Evolutionary conservation across 2,888 invertebrate genomes (phyloP), one percentile per base, ranked within the genome.

Genomic region (Xestia sexstrigata): DNA sequence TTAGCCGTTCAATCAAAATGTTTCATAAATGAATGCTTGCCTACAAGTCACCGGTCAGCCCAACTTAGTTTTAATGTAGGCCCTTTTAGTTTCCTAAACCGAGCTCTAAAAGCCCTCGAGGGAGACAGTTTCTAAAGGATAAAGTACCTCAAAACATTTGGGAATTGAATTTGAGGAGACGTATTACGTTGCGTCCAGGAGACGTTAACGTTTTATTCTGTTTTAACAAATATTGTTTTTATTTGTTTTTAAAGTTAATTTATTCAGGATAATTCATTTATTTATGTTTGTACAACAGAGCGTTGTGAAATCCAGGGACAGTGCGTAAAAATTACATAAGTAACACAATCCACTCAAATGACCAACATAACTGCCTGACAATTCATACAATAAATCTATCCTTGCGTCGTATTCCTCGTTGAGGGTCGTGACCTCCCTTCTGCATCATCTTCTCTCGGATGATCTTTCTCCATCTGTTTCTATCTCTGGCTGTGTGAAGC

Each of bases 1-100:
- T 87, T 78, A 87, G 70, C 11, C 60, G 68, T 78, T 87, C 82
- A 87, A 87, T 87, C 74, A 87, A 84, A 86, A 78, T 78, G 79
- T 82, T 85, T 85, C 67, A 82, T 78, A 85, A 87, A 82, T 87
- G 78, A 78, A 73, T 78, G 62, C 68, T 20, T 63, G 45, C 49
- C 62, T 68, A 13, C 49, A 60, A 80, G 63, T 70, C 74, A 67
- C 66, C 62, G 86, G 63, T 49, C 67, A 79, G 66, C 52, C n/a
- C 26, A 78, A 84, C 62, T 86, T 78, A 78, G 84, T 86, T 85
- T 82, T 81, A 83, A 83, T 81, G 81, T 81, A 63, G 63, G 71
- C 70, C 75, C 78, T 71, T 83, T 78, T 84, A 78, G 83, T 85
- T 85, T 63, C 62, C 71, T 65, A 65, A 78, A 79, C 74, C 62